Percentiles rank a stretch among this genome's conserved stretches.
phyloP scores from a whole-genome alignment of 2,113 vertebrate genomes.

The Pseudorectes ferrugineus region DNA sequence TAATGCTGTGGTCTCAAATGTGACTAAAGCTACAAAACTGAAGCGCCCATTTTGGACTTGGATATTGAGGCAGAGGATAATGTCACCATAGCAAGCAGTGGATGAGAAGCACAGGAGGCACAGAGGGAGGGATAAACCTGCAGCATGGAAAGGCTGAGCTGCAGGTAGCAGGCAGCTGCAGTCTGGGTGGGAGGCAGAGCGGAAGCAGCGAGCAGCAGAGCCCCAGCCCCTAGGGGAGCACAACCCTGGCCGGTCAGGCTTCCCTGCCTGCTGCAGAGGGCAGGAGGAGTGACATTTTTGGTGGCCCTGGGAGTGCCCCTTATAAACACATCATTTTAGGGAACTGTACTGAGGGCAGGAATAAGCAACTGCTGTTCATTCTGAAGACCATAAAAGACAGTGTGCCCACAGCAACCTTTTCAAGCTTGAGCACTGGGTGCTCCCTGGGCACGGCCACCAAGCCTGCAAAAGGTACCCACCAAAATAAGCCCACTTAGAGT shows the following conservation, averaged over 20 bases:
- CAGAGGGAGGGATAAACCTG: not conserved
- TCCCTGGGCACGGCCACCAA: rapidly evolving
- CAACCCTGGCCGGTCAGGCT: not conserved
- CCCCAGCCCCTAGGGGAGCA: not conserved
- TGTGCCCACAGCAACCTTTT: not conserved
- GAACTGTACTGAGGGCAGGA: not conserved
- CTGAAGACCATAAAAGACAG: not conserved
- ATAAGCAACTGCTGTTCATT: not conserved
- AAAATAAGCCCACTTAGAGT: not conserved
- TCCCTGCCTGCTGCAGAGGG: not conserved
- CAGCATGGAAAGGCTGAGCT: not conserved
- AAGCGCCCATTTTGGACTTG: not conserved
- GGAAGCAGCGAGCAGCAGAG: not conserved
- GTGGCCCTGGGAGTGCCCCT: not conserved
- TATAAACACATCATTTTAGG: not conserved
- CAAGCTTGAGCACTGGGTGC: not conserved
- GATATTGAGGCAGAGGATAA: not conserved
- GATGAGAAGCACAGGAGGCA: not conserved
- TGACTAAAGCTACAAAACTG: not conserved
- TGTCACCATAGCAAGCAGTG: not conserved
- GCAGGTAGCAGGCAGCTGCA: not conserved
- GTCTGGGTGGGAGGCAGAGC: not conserved
- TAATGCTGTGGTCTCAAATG: not conserved
- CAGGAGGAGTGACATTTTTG: not conserved
- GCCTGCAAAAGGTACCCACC: not conserved